Conservation (phyloP, 1,140 invertebrate genomes). For the Andrena cerasifolii region DNA sequence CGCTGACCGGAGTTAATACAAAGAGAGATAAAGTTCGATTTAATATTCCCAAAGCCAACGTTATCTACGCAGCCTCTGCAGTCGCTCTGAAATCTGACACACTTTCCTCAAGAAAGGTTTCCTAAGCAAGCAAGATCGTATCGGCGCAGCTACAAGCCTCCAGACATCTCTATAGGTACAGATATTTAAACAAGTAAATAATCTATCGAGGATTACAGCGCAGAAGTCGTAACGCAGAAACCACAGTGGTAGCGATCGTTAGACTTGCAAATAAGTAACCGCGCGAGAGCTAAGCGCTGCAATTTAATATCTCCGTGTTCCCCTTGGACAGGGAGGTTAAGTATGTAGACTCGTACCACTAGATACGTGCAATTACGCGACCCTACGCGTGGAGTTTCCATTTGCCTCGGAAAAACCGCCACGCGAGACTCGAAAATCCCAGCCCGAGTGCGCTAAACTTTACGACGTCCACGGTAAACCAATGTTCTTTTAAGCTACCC, state of each 20-base stretch:
- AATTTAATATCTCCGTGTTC: slow-evolving; percentile 42
- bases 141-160: no score
- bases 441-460: not conserved
- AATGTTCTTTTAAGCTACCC: not conserved
- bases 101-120: no score
- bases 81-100: no score
- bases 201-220: slow-evolving; percentile 11
- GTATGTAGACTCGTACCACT: slow-evolving; percentile 2
- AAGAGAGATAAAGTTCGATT: no score
- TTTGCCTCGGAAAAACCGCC: not conserved
- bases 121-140: no score
- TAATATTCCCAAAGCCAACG: no score
- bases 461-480: not conserved
- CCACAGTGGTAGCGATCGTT: slow-evolving; percentile 32
- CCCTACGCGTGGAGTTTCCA: slow-evolving; percentile 11
- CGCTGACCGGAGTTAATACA: no score
- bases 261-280: slow-evolving; percentile 48
- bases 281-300: slow-evolving; percentile 38
- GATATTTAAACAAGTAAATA: not conserved
- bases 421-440: not conserved
- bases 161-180: no score
- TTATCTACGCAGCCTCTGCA: no score
- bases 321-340: slow-evolving; percentile 24
- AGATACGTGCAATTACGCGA: slow-evolving; percentile 14
- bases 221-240: slow-evolving; percentile 5